phyloP scores from a whole-genome alignment of 2,888 invertebrate genomes.

The Alsophila aescularia region DNA sequence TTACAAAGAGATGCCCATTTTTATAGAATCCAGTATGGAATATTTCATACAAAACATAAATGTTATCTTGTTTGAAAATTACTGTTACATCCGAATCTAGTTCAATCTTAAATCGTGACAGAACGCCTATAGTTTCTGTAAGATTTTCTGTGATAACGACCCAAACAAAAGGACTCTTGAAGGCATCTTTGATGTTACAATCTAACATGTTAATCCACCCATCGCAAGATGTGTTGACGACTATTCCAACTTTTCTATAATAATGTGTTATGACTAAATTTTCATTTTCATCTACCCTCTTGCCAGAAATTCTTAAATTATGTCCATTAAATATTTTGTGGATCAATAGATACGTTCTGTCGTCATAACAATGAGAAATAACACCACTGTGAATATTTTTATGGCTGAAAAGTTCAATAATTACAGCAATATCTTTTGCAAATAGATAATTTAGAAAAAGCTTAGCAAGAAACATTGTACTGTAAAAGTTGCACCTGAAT shows the following conservation, averaged over 20 bases:
- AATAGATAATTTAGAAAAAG: slow-evolving; percentile 24
- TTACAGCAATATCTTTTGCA: slow-evolving; percentile 17
- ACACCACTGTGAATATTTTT: slow-evolving; percentile 59
- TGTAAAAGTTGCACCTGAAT: neutral
- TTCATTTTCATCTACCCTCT: slow-evolving; percentile 25
- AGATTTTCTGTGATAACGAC: slow-evolving; percentile 59
- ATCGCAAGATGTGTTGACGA: slow-evolving; percentile 60
- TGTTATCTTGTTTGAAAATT: slow-evolving; percentile 43
- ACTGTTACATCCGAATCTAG: slow-evolving; percentile 77
- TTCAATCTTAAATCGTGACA: slow-evolving; percentile 67
- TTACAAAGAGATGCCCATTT: slow-evolving; percentile 77
- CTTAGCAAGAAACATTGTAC: slow-evolving; percentile 23
- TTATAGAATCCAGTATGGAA: slow-evolving; percentile 84
- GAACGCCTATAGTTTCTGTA: slow-evolving; percentile 42
- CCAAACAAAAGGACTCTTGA: slow-evolving; percentile 65
- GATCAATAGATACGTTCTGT: slow-evolving; percentile 35
- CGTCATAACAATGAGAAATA: slow-evolving; percentile 51
- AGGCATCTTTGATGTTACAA: slow-evolving; percentile 32
- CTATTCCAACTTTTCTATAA: slow-evolving; percentile 53
- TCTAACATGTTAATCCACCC: slow-evolving; percentile 54
- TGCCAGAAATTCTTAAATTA: slow-evolving; percentile 43
- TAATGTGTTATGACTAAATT: slow-evolving; percentile 33
- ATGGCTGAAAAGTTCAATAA: slow-evolving; percentile 59
- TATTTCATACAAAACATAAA: slow-evolving; percentile 68
- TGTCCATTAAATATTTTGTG: slow-evolving; percentile 53